Conservation (phyloP, 1,140 invertebrate genomes). For the Danaus plexippus region DNA sequence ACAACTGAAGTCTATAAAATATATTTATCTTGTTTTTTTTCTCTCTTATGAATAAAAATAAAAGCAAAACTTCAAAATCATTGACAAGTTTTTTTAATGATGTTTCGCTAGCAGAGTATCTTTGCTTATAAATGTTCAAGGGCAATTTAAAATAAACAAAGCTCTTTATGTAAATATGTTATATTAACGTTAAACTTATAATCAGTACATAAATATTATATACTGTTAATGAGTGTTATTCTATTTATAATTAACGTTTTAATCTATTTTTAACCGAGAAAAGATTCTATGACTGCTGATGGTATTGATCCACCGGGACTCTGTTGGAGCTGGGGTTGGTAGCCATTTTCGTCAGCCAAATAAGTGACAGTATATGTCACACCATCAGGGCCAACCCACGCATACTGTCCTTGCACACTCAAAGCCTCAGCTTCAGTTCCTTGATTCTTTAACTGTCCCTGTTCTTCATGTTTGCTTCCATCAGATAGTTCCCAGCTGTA, state of each 20-base stretch:
- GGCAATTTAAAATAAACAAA: neutral
- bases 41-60: too few species aligned
- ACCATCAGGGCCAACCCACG: slow-evolving; percentile 73
- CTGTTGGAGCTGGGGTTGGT: slow-evolving; percentile 72
- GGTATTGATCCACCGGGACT: slow-evolving; percentile 76
- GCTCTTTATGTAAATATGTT: slow-evolving; percentile 4
- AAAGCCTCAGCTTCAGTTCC: slow-evolving; percentile 70
- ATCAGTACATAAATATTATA: slow-evolving; percentile 61
- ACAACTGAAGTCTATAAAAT: too few species aligned
- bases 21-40: too few species aligned
- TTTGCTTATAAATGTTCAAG: neutral
- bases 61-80: too few species aligned
- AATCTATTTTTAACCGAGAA: slow-evolving; percentile 36
- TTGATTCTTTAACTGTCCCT: slow-evolving; percentile 74
- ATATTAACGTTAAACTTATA: slow-evolving; percentile 27
- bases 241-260: slow-evolving; percentile 41
- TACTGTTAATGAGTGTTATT: slow-evolving; percentile 35
- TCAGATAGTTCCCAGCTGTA: slow-evolving; percentile 56
- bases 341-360: slow-evolving; percentile 83
- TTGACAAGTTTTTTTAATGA: too few species aligned
- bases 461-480: slow-evolving; percentile 73
- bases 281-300: slow-evolving; percentile 48
- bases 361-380: slow-evolving; percentile 76
- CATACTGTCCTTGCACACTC: slow-evolving; percentile 70
- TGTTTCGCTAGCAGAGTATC: too few species aligned